Conservation (phyloP, 2,888 invertebrate genomes). For the Barypeithes pellucidus region DNA sequence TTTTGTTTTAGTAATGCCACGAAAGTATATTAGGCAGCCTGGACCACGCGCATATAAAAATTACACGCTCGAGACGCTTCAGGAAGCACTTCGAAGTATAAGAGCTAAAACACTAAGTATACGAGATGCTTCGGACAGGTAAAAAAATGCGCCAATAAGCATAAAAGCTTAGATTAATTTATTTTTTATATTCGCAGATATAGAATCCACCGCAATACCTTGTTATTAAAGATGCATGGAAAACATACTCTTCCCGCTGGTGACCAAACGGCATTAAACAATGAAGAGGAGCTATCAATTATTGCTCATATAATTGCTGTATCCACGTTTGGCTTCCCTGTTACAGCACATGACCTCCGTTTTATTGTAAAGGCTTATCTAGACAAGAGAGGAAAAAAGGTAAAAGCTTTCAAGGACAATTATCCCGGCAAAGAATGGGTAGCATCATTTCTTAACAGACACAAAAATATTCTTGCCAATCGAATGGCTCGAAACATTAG, state of each 20-base stretch:
- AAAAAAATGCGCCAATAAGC: constrained; percentile 19
- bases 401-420: constrained; percentile 30
- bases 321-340: constrained; percentile 34
- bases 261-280: constrained; percentile 27
- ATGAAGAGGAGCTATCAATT: constrained; percentile 15
- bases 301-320: constrained; percentile 29
- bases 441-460: constrained; percentile 24
- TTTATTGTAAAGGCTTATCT: constrained; percentile 35
- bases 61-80: constrained; percentile 3
- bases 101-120: constrained; percentile 19
- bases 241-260: constrained; percentile 4
- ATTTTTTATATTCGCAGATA: constrained; percentile 21
- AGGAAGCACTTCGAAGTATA: constrained; percentile 24
- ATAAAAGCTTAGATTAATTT: constrained; percentile 20
- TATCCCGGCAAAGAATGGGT: constrained; percentile 30
- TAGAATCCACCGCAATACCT: constrained; percentile 17
- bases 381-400: constrained; percentile 38
- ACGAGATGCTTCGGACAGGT: constrained; percentile 5
- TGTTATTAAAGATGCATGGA: not conserved
- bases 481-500: constrained; percentile 38
- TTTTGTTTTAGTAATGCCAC: constrained; percentile 1
- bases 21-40: not conserved
- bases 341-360: constrained; percentile 22
- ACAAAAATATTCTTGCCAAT: constrained; percentile 16
- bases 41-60: not conserved